A percentile compares a stretch with the other conserved stretches of the same genome.
phyloP scores from a whole-genome alignment of 1,140 invertebrate species.

The Glossosoma conforme region DNA sequence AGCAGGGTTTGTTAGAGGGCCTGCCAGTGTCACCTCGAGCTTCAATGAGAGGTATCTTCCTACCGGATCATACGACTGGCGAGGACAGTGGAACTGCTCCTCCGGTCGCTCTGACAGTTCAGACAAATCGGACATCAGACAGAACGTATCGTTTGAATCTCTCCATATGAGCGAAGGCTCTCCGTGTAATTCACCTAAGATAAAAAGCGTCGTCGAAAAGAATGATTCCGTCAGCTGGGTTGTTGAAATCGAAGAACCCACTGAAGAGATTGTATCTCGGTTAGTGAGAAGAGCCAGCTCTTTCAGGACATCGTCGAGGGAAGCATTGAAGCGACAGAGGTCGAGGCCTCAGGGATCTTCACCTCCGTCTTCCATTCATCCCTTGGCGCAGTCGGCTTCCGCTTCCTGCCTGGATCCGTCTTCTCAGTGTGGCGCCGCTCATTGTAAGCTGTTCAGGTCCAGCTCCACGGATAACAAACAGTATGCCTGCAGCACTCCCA shows the following conservation, averaged over 20 bases:
- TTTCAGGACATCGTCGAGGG: constrained; percentile 44
- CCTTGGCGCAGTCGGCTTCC: constrained; percentile 51
- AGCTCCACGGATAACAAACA: constrained; percentile 26
- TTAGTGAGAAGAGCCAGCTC: constrained; percentile 54
- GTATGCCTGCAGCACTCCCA: constrained; percentile 20
- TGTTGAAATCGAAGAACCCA: constrained; percentile 66
- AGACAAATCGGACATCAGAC: constrained; percentile 18
- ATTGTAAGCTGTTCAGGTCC: constrained; percentile 26
- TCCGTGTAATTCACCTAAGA: constrained; percentile 57
- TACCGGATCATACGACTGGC: constrained; percentile 10
- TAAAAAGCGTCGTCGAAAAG: constrained; percentile 77
- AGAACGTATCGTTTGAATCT: constrained; percentile 15
- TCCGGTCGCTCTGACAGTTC: constrained; percentile 13
- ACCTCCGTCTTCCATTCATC: constrained; percentile 44
- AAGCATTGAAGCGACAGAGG: constrained; percentile 27
- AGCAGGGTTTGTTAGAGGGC: constrained; percentile 22
- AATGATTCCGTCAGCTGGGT: constrained; percentile 80
- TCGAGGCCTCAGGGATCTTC: constrained; percentile 35
- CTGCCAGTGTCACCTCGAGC: constrained; percentile 14
- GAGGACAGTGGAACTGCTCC: constrained; percentile 14
- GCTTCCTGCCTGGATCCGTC: constrained; percentile 39
- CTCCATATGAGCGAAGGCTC: constrained; percentile 36
- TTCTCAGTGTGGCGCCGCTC: constrained; percentile 6
- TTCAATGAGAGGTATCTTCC: constrained; percentile 29
- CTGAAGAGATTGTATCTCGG: constrained; percentile 57